These are phyloP conservation scores for Lophura nycthemera DNA, from an alignment of 2,113 vertebrate species.

Conservation along the genomic window DNA sequence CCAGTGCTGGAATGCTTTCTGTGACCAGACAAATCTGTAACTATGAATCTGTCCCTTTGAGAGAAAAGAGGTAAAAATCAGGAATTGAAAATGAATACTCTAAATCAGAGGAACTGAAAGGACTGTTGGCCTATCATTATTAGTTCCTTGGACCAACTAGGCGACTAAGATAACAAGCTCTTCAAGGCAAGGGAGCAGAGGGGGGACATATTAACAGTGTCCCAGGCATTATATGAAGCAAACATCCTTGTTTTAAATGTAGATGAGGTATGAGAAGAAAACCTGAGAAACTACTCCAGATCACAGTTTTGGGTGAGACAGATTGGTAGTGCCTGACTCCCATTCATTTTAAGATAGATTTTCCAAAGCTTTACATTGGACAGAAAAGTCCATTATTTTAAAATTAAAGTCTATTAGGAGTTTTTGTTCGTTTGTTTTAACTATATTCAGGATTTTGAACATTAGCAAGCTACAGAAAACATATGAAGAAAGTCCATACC, in stretches of 20 bases:
- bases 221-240: not conserved
- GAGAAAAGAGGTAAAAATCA: conserved; percentile 44
- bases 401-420: not conserved
- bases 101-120: not conserved
- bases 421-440: not conserved
- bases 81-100: conserved; percentile 4
- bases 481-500: conserved; percentile 71
- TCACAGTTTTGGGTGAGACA: not conserved
- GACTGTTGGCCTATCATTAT: not conserved
- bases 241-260: not conserved
- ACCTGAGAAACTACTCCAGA: not conserved
- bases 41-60: conserved; percentile 83
- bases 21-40: conserved; percentile 82
- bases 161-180: not conserved
- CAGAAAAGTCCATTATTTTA: not conserved
- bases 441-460: not conserved
- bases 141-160: not conserved
- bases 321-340: not conserved
- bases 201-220: not conserved
- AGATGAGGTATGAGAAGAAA: not conserved
- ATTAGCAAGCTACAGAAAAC: not conserved
- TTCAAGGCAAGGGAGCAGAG: not conserved
- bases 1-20: conserved; percentile 86
- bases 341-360: conserved; percentile 4
- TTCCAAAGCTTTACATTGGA: not conserved